Evolutionary conservation across 2,888 invertebrate species (phyloP).

Genomic region (Scrobipalpa costella): DNA sequence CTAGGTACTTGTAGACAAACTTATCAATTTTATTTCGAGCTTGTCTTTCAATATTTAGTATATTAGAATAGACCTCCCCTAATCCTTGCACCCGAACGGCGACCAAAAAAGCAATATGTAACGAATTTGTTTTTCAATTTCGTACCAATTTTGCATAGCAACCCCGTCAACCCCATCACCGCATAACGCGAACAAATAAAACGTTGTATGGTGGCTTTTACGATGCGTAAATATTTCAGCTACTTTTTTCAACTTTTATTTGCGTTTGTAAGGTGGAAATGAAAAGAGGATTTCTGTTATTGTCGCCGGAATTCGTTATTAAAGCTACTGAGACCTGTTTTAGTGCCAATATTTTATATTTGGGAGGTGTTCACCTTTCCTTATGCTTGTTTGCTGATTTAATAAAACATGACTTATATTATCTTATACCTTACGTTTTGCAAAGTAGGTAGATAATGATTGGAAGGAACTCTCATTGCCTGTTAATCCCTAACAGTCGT

Average conservation of each 20-base stretch:
- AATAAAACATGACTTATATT: too few species aligned
- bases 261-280: constrained; percentile 61
- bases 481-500: too few species aligned
- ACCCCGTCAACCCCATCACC: constrained; percentile 56
- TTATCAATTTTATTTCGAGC: too few species aligned
- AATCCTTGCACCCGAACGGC: constrained; percentile 39
- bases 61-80: constrained; percentile 16
- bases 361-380: not conserved
- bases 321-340: not conserved
- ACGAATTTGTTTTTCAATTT: constrained; percentile 81
- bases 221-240: constrained; percentile 69
- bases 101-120: constrained; percentile 79
- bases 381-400: not conserved
- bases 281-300: constrained; percentile 63
- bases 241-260: constrained; percentile 59
- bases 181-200: constrained; percentile 66
- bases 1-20: too few species aligned
- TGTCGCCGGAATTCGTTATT: too few species aligned
- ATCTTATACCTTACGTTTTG: too few species aligned
- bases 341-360: not conserved
- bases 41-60: not conserved
- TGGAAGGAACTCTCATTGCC: too few species aligned
- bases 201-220: constrained; percentile 74
- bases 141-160: constrained; percentile 79
- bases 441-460: too few species aligned